Evolutionary conservation across 2,113 vertebrate species (phyloP).

Genomic region (Passer domesticus): DNA sequence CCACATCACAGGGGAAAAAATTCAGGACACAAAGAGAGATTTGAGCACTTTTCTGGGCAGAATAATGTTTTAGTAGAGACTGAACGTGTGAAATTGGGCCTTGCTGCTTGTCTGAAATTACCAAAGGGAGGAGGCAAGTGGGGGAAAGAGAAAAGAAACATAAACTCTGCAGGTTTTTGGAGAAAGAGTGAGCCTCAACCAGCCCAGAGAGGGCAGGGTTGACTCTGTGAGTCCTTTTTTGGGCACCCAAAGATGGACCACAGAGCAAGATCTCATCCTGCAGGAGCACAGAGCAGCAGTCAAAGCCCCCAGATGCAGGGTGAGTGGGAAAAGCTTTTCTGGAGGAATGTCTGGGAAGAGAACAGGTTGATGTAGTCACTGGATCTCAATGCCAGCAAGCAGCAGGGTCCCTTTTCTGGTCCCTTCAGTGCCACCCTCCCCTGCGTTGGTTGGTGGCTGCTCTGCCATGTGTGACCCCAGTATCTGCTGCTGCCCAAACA

Average conservation of each 20-base stretch:
- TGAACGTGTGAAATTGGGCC: neutral
- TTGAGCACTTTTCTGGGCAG: conserved; percentile 11
- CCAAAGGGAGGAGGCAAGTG: neutral
- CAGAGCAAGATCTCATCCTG: neutral
- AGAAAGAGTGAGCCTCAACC: neutral
- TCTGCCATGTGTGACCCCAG: neutral
- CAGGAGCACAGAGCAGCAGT: neutral
- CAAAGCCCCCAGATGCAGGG: neutral
- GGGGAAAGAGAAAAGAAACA: accelerated
- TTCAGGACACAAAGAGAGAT: neutral
- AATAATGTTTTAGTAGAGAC: conserved; percentile 18
- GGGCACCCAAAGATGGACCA: neutral
- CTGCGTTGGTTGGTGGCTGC: neutral
- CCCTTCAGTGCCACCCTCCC: neutral
- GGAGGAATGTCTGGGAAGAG: neutral
- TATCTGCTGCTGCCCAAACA: neutral
- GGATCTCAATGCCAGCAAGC: neutral
- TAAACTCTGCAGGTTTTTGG: neutral
- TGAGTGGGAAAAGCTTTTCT: neutral
- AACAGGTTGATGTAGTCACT: accelerated
- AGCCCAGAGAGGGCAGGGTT: neutral
- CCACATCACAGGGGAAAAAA: neutral
- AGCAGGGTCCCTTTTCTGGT: neutral
- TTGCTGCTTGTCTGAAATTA: neutral
- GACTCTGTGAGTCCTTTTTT: neutral